Conservation (phyloP, 2,888 invertebrate species). For the Tetrapedia diversipes region DNA sequence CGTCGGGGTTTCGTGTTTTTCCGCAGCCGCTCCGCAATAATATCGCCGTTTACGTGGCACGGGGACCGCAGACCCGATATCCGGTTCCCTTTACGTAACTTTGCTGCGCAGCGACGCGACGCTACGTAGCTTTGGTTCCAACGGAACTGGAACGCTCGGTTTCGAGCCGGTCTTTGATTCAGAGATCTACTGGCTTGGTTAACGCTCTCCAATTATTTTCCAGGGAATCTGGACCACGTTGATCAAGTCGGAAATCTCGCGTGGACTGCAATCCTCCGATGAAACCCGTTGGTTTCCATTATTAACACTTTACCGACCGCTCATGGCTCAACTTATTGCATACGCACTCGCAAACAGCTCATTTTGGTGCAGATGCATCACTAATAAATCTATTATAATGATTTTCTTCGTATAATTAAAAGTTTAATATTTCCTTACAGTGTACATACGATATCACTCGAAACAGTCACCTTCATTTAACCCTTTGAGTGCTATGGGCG, state of each 20-base stretch:
- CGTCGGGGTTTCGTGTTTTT: constrained; percentile 44
- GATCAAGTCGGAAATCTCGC: background rate
- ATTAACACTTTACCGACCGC: no score
- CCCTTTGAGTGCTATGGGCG: no score
- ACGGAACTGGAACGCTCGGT: constrained; percentile 8
- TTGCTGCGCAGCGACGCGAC: no score
- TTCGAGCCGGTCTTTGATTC: constrained; percentile 5
- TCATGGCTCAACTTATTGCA: no score
- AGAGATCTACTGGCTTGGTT: background rate
- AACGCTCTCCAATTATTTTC: constrained; percentile 29
- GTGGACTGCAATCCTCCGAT: background rate
- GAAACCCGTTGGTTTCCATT: background rate
- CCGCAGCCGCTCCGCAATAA: constrained; percentile 50
- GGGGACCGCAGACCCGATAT: constrained; percentile 50
- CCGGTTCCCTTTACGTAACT: constrained; percentile 48
- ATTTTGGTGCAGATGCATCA: no score
- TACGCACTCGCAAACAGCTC: no score
- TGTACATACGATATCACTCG: no score
- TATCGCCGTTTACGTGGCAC: constrained; percentile 54
- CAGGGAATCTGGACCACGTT: background rate
- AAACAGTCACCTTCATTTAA: no score
- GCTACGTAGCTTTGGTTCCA: constrained; percentile 38
- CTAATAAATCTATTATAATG: no score
- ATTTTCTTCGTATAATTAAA: no score
- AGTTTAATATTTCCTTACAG: no score